These are phyloP conservation scores for Yponomeuta malinellus DNA, from an alignment of 2,888 invertebrate species.

Conservation along the genomic window DNA sequence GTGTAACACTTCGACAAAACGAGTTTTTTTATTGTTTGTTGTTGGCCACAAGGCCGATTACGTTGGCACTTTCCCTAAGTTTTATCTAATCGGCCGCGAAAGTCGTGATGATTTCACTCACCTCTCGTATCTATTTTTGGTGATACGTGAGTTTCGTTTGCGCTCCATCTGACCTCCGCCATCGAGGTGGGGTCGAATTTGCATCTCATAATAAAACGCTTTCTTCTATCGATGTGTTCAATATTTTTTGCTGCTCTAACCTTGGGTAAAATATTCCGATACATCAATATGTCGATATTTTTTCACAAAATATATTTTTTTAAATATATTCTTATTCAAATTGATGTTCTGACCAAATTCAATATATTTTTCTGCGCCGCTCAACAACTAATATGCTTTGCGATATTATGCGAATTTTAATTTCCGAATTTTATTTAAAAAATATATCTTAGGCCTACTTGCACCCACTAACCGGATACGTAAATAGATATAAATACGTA, in stretches of 20 bases:
- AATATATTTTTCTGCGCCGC: too few species aligned
- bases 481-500: too few species aligned
- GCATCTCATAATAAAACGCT: neutral
- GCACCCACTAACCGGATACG: too few species aligned
- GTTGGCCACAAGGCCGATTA: neutral
- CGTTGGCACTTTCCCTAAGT: neutral
- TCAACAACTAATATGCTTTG: too few species aligned
- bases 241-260: neutral
- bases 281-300: too few species aligned
- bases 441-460: too few species aligned
- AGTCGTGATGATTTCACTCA: slow-evolving; percentile 1
- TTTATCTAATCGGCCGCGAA: neutral
- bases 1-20: neutral
- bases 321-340: too few species aligned
- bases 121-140: neutral
- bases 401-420: too few species aligned
- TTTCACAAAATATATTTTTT: too few species aligned
- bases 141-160: neutral
- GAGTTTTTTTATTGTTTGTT: slow-evolving; percentile 2
- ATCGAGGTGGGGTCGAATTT: neutral
- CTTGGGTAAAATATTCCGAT: neutral
- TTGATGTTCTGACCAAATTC: too few species aligned
- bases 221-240: neutral
- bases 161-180: neutral
- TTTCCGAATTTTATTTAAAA: too few species aligned